Evolutionary conservation across 2,888 invertebrate species (phyloP).

Genomic region (Drosophila prolongata): DNA sequence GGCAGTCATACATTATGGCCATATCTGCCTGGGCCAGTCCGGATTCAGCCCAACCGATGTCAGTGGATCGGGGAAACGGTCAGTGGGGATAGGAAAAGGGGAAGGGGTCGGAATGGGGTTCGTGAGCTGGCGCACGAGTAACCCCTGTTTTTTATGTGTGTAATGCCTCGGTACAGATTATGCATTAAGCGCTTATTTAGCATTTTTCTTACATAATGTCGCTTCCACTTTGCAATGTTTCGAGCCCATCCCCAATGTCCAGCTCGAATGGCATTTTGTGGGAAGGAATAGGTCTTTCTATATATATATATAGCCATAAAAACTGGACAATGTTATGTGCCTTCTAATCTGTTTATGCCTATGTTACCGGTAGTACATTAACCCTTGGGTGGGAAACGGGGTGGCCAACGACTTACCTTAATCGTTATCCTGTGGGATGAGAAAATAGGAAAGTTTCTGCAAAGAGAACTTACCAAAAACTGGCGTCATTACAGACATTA

Average conservation of each 20-base stretch:
- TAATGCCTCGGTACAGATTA: slow-evolving; percentile 69
- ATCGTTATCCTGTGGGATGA: neutral
- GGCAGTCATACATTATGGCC: slow-evolving; percentile 80
- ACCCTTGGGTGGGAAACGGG: slow-evolving; percentile 10
- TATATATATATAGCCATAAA: slow-evolving; percentile 14
- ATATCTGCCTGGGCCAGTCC: slow-evolving; percentile 65
- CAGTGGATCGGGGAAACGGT: slow-evolving; percentile 30
- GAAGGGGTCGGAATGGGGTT: slow-evolving; percentile 16
- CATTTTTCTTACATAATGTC: slow-evolving; percentile 74
- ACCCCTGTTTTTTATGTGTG: slow-evolving; percentile 36
- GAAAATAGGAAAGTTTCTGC: no score
- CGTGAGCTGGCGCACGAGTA: slow-evolving; percentile 1
- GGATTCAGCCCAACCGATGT: slow-evolving; percentile 34
- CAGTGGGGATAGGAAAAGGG: slow-evolving; percentile 17
- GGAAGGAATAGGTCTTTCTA: neutral
- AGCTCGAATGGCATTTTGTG: slow-evolving; percentile 11
- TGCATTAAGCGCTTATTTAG: slow-evolving; percentile 81
- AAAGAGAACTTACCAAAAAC: no score
- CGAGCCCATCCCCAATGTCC: slow-evolving; percentile 37
- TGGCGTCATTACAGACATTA: no score
- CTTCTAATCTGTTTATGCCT: slow-evolving; percentile 42
- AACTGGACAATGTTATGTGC: slow-evolving; percentile 32
- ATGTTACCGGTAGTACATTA: slow-evolving; percentile 22
- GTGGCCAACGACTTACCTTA: slow-evolving; percentile 16
- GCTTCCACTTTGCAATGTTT: slow-evolving; percentile 54